Conservation (phyloP, 2,888 invertebrate genomes). For the Xestia xanthographa region DNA sequence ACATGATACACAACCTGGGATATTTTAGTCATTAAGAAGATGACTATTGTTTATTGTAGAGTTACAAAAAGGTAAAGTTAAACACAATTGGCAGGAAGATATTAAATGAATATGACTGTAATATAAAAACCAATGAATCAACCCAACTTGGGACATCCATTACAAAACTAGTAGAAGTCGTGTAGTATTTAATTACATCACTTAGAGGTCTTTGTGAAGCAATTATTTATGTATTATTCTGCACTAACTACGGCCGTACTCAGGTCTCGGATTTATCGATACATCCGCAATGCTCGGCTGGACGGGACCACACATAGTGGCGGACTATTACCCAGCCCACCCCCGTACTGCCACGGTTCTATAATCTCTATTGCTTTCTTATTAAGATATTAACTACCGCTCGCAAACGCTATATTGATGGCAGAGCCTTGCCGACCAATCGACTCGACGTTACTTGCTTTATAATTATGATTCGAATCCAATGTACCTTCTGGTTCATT, state of each 20-base stretch:
- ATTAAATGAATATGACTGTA: background rate
- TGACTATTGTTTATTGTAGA: background rate
- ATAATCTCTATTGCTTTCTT: constrained; percentile 87
- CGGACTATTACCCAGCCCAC: constrained; percentile 80
- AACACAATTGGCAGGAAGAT: background rate
- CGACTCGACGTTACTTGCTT: constrained; percentile 62
- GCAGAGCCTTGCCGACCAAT: constrained; percentile 58
- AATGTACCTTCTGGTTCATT: constrained; percentile 55
- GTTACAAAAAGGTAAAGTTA: background rate
- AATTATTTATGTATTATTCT: constrained; percentile 69
- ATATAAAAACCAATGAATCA: constrained; percentile 23
- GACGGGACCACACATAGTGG: constrained; percentile 84
- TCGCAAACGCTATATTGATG: constrained; percentile 83
- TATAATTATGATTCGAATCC: constrained; percentile 72
- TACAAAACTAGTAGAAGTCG: constrained; percentile 53
- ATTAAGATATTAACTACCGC: constrained; percentile 89
- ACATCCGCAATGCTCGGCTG: constrained; percentile 67
- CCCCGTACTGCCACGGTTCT: constrained; percentile 74
- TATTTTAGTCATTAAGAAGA: background rate
- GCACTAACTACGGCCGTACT: constrained; percentile 65
- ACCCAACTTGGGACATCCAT: constrained; percentile 36
- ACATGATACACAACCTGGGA: too few species aligned
- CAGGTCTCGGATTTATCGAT: constrained; percentile 74
- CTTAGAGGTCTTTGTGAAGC: constrained; percentile 57
- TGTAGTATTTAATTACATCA: constrained; percentile 62